Conservation (phyloP, 2,113 vertebrate species). For the Trogon melanurus region DNA sequence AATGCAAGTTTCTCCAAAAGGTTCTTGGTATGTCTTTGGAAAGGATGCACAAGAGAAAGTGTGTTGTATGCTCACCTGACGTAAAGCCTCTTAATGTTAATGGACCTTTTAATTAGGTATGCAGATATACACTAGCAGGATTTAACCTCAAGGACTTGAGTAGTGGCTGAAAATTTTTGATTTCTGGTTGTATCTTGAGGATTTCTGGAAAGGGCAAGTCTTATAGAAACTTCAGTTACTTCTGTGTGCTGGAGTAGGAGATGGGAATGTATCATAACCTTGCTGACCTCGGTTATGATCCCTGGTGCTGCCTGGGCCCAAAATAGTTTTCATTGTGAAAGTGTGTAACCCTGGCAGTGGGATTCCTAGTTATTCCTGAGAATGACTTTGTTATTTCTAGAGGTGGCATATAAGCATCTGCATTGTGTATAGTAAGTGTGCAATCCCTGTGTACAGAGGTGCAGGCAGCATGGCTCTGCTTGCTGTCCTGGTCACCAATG, state of each 20-base stretch:
- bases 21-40: neutral
- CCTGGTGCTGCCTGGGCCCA: neutral
- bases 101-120: neutral
- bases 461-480: neutral
- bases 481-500: neutral
- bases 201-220: neutral
- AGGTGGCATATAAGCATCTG: neutral
- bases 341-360: neutral
- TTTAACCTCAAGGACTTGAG: neutral
- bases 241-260: neutral
- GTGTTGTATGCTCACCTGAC: neutral
- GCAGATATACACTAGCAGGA: neutral
- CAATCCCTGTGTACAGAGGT: neutral
- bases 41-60: neutral
- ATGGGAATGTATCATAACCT: neutral
- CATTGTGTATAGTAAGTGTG: fast-evolving
- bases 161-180: neutral
- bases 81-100: neutral
- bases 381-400: neutral
- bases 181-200: neutral
- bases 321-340: neutral
- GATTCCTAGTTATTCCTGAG: neutral
- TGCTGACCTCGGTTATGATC: neutral
- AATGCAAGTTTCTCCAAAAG: neutral
- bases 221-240: fast-evolving